Evolutionary conservation across 2,113 vertebrate species (phyloP), one percentile per base, ranked within the genome.

Genomic region (Pelodiscus sinensis): DNA sequence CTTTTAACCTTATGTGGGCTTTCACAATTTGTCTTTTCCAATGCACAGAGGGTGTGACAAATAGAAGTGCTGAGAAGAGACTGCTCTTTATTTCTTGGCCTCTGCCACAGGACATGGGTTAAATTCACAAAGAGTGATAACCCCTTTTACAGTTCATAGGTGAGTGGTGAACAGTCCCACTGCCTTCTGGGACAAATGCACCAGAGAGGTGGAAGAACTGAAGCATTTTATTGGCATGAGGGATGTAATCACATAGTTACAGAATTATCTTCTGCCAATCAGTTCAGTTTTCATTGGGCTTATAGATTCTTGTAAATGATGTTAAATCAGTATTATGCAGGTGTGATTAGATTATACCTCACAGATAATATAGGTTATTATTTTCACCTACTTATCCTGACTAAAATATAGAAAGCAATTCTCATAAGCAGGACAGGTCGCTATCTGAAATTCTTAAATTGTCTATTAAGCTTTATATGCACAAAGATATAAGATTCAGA

Each of bases 211-310:
- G 58, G 92, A 71, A 14, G 60, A 54, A 58, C 4, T 92, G 90
- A 92, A 81, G 31, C 65, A 62, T 52, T 16, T 57, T 38, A 91
- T 93, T 79, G 65, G 35, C 27, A 80, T 56, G 11, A 73, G 15
- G 35, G 60, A 92, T 95, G 81, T 24, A 90, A 94, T 84, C 93
- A 85, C 60, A 79, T 14, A 27, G 44, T 83, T 93, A 1, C 24
- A 65, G 4, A 0, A 31, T 51, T 84, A 78, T 75, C 65, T 27
- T 1, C 38, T 22, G n/a, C 50, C 21, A 68, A 35, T 55, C 44
- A 60, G 38, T n/a, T 31, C 31, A 68, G 51, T 90, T 93, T 94
- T 92, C n/a, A 80, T 6, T 24, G 81, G 83, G 35, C 75, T 81
- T 60, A 71, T 44, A 29, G 85, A 87, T 31, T 22, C 44, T 12